These are phyloP conservation scores for Acrossocheilus fasciatus DNA, from an alignment of 2,797 vertebrate species.

Conservation along the genomic window DNA sequence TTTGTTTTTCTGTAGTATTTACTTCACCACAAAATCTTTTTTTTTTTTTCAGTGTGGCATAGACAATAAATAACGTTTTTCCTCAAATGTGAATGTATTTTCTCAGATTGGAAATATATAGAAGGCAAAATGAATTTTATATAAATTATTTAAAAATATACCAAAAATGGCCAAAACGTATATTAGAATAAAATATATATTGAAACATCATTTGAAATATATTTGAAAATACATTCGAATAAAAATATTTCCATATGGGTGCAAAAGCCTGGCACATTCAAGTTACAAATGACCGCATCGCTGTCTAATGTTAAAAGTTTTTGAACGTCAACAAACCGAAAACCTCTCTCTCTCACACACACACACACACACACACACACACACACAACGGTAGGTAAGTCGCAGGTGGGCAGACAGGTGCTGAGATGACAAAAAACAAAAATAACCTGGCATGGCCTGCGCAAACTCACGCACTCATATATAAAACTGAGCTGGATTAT, in stretches of 20 bases:
- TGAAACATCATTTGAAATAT: not conserved
- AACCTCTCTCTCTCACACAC: not conserved
- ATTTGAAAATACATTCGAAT: not conserved
- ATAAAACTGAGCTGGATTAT: conserved; percentile 42
- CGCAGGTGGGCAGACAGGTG: conserved; percentile 58
- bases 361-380: not conserved
- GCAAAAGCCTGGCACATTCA: not conserved
- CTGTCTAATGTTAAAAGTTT: not conserved
- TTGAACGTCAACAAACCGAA: not conserved
- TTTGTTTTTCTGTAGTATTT: too few relatives aligned
- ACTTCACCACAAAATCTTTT: too few relatives aligned
- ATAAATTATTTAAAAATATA: not conserved
- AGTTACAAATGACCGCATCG: not conserved
- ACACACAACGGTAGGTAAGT: conserved; percentile 1
- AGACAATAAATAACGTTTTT: not conserved
- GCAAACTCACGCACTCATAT: conserved; percentile 23
- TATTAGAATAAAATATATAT: not conserved
- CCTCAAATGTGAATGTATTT: not conserved
- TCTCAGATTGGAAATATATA: not conserved
- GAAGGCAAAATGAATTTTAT: not conserved
- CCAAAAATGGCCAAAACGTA: not conserved
- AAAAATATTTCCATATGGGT: not conserved
- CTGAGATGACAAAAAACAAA: conserved; percentile 58
- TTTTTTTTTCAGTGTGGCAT: not conserved
- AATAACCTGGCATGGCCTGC: conserved; percentile 56